Base-by-base conservation (phyloP, 2,113 vertebrate species). In the Trichomycterus rosablanca region DNA sequence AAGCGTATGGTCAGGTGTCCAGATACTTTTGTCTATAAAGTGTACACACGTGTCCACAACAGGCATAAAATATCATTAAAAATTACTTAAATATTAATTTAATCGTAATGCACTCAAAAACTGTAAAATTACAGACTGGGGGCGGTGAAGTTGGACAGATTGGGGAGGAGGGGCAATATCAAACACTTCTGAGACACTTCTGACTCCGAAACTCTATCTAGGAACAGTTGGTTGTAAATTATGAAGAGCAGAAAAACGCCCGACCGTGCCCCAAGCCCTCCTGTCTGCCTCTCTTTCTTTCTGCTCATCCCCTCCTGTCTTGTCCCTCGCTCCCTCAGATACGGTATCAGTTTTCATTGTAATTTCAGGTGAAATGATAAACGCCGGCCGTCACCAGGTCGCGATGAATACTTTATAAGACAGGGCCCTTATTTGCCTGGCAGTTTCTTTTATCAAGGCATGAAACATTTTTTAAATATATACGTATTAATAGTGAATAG, bases 341-440 rank as follows among this genome's bases (percentile, higher is more conserved):
- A 87, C 87, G 83, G 83, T 89, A 89, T 89, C 88, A 81, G 81
- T 86, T 88, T 89, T 85, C 84, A 85, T 87, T 89, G 84, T 86
- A 88, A 88, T 88, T 89, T 89, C 84, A 87, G 84, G 88, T 88
- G 84, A 89, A 88, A 89, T 86, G 84, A 88, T 88, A 87, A 89
- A 88, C 84, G 81, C 64, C 76, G 62, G 82, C 84, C 78, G 86
- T 89, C 89, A 89, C 86, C 83, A 87, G 85, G 87, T 88, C 84
- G 87, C 88, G 86, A 89, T 89, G 85, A 88, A 89, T 89, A 89
- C 87, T 89, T 89, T 87, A 89, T 89, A 87, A 89, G 88, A 88
- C 85, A 84, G 87, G 87, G 84, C 84, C 78, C 83, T 87, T 86
- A 88, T 89, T 89, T 89, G 86, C 86, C 86, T 89, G 86, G 84